These are phyloP conservation scores for Drosophila subquinaria DNA, from an alignment of 2,888 invertebrate species.

Conservation along the genomic window DNA sequence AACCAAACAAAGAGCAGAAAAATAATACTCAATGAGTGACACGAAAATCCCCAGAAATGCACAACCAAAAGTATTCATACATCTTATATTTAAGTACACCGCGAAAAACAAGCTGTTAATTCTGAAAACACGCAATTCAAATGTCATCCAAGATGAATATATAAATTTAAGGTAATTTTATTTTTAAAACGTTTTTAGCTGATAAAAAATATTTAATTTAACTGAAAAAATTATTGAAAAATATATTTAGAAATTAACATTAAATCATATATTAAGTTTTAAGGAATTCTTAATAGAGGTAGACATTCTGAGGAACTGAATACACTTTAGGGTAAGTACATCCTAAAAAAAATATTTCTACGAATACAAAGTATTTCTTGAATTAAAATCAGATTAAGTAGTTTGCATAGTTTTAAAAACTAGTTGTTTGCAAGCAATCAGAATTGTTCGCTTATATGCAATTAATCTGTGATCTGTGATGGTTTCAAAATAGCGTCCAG, in stretches of 20 bases:
- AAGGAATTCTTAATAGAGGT: no score
- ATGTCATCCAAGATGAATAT: background rate
- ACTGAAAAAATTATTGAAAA: background rate
- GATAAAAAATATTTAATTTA: no score
- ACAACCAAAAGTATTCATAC: background rate
- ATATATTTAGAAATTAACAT: no score
- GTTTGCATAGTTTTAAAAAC: background rate
- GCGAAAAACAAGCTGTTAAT: background rate
- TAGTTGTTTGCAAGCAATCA: slow-evolving; percentile 3
- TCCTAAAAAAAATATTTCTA: background rate
- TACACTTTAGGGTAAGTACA: background rate
- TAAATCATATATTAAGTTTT: no score
- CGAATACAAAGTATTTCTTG: background rate
- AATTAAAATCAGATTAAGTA: background rate
- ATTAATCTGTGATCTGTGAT: slow-evolving; percentile 7
- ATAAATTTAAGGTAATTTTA: background rate
- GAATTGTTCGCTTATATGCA: slow-evolving; percentile 9
- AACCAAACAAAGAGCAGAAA: slow-evolving; percentile 20
- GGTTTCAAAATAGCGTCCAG: background rate
- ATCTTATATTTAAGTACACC: background rate
- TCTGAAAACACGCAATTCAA: background rate
- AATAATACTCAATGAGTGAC: slow-evolving; percentile 13
- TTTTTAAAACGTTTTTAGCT: background rate
- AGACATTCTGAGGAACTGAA: background rate
- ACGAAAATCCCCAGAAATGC: slow-evolving; percentile 23